Conservation (phyloP, 2,888 invertebrate genomes). For the Chalcis sispes region DNA sequence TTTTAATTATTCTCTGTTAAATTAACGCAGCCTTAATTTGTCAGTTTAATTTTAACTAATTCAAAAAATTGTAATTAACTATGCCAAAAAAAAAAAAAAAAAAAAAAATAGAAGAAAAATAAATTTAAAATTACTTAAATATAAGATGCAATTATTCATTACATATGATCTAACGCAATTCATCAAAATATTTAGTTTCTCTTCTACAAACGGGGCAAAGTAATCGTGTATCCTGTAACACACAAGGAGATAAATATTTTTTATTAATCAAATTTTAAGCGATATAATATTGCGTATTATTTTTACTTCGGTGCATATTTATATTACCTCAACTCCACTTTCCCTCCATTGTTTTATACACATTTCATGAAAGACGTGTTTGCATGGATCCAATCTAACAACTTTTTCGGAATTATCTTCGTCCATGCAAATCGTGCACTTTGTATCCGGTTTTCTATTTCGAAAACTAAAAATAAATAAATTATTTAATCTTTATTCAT, state of each 20-base stretch:
- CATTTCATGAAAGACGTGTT: conserved; percentile 60
- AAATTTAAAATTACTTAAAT: conserved; percentile 4
- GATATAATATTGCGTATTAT: too few relatives aligned
- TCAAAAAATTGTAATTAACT: too few relatives aligned
- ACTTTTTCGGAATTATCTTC: conserved; percentile 34
- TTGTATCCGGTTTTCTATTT: conserved; percentile 56
- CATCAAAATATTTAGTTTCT: conserved; percentile 51
- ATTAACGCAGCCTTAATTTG: background rate
- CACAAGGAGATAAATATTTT: background rate
- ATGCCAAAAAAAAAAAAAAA: too few relatives aligned
- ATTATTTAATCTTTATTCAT: too few relatives aligned
- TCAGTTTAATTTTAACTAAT: too few relatives aligned
- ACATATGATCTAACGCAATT: conserved; percentile 40
- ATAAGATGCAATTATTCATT: background rate
- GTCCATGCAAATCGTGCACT: conserved; percentile 60
- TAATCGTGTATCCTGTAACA: conserved; percentile 57
- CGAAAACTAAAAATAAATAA: conserved; percentile 52
- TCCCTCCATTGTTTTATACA: conserved; percentile 61
- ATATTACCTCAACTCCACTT: conserved; percentile 57
- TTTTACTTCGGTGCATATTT: background rate
- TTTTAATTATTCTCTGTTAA: background rate
- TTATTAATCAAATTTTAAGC: background rate
- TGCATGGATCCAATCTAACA: conserved; percentile 57
- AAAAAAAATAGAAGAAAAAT: too few relatives aligned
- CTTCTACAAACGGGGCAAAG: conserved; percentile 61